phyloP scores from a whole-genome alignment of 2,888 invertebrate genomes.

The Salticus scenicus region DNA sequence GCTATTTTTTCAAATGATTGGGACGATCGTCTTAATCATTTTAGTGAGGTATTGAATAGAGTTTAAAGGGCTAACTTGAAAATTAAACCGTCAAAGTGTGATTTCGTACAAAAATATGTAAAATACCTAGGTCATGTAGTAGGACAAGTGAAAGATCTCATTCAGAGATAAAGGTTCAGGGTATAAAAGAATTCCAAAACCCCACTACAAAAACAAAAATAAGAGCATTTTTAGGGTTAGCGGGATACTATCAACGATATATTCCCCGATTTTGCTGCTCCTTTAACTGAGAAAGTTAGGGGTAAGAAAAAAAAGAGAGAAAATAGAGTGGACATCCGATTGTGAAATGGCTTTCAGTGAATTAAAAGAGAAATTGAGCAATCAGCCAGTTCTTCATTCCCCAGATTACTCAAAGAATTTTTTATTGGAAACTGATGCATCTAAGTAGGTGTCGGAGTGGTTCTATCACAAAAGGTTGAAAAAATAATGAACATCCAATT shows the following conservation, averaged over 20 bases:
- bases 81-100: slow-evolving; percentile 14
- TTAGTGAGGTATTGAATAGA: not conserved
- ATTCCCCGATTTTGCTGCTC: slow-evolving; percentile 1
- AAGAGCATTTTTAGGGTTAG: slow-evolving; percentile 47
- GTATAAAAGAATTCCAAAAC: slow-evolving; percentile 42
- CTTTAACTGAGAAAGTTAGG: slow-evolving; percentile 15
- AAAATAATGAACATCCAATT: no score
- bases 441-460: no score
- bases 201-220: slow-evolving; percentile 39
- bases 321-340: not conserved
- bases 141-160: not conserved
- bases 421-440: no score
- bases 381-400: no score
- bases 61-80: not conserved
- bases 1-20: slow-evolving; percentile 30
- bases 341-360: not conserved
- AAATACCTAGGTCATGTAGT: slow-evolving; percentile 8
- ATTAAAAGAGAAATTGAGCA: no score
- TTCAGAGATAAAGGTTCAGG: not conserved
- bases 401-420: no score
- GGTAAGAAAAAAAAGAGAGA: slow-evolving; percentile 20
- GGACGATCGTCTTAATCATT: not conserved
- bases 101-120: not conserved
- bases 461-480: no score
- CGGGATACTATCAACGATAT: slow-evolving; percentile 34